Conservation (phyloP, 2,797 vertebrate species). For the Rhabdomys pumilio region DNA sequence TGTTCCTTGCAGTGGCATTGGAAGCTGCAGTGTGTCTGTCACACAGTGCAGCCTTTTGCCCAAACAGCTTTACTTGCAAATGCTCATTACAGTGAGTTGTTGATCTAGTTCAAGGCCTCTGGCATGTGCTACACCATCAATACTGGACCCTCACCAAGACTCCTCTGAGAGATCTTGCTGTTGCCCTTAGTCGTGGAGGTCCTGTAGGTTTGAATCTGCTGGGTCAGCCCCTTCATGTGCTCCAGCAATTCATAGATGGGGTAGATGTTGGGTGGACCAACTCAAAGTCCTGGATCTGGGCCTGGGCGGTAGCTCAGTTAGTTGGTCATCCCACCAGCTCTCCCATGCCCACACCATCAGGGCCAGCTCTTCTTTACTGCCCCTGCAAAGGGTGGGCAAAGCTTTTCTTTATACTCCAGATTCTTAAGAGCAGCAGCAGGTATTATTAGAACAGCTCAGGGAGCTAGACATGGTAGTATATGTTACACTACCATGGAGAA, state of each 20-base stretch:
- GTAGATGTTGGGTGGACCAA: not conserved
- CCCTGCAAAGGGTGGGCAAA: not conserved
- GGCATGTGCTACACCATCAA: not conserved
- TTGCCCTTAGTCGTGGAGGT: not conserved
- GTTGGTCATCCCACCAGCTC: not conserved
- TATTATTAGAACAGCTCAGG: not conserved
- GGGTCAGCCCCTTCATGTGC: not conserved
- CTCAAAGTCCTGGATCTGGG: not conserved
- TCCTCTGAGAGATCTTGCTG: not conserved
- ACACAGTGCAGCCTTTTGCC: not conserved
- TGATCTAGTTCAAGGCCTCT: not conserved
- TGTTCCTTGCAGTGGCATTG: not conserved
- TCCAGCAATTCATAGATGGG: not conserved
- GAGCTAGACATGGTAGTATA: not conserved
- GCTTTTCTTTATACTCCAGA: not conserved
- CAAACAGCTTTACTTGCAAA: not conserved
- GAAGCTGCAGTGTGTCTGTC: not conserved
- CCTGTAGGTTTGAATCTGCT: not conserved
- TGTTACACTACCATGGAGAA: too few species aligned
- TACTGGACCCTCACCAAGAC: not conserved
- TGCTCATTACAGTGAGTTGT: not conserved
- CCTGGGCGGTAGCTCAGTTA: not conserved
- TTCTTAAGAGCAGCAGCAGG: constrained; percentile 33
- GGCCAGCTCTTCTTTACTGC: not conserved
- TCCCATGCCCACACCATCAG: not conserved